Evolutionary conservation across 2,888 invertebrate species (phyloP), one percentile per base, ranked within the genome.

Genomic region (Heliconius cydno): DNA sequence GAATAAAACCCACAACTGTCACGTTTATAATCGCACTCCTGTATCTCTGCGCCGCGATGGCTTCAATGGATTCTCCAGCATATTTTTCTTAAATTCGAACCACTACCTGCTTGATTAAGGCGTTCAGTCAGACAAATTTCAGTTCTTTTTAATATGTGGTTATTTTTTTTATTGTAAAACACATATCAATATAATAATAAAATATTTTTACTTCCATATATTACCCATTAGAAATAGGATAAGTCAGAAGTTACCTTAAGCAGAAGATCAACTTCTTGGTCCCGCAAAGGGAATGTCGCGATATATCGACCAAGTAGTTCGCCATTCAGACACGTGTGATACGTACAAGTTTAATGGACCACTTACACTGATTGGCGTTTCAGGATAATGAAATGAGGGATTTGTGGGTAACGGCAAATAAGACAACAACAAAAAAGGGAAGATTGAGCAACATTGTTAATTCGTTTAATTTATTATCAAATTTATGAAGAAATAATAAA

Each of bases 291-390:
- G 65, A 74, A 77, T 83, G 84, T 82, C 80, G 83, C 85, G 83
- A 86, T 86, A 86, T 87, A 88, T 86, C 84, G 87, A 84, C 79
- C 85, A 83, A 86, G 86, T 87, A 85, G 85, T 86, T 85, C 86
- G 85, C 85, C 82, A 86, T 86, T 84, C 81, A 81, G 83, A 84
- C 85, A 82, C 83, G 83, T 84, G 85, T 80, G 81, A 81, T 84
- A 85, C 83, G 86, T 85, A 85, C 84, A 85, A 86, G 83, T 87
- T 87, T 86, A 87, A 87, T 85, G 85, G 84, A 68, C 80, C 83
- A 76, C 81, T 75, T 74, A 75, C 57, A 65, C 70, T 72, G 80
- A 70, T 80, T 78, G 78, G 78, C 76, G 79, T 71, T 46, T 65
- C 70, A 19, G 46, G 34, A 52, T 75, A 75, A 75, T 75, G 75